Evolutionary conservation across 2,113 vertebrate species (phyloP).

Genomic region (Nestor notabilis): DNA sequence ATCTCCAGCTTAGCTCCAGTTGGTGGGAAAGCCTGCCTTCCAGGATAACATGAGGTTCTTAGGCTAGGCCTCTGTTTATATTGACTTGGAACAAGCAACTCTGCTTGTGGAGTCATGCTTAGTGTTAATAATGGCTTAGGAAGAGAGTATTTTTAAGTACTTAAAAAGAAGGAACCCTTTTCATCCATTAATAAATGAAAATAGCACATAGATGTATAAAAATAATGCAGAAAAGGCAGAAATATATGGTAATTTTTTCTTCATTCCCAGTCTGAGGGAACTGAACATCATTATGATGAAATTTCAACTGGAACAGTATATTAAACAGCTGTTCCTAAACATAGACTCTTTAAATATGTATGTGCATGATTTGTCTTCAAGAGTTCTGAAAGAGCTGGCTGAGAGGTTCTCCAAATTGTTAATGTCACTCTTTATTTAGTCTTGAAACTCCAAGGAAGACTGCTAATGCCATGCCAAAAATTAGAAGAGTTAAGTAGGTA

Average conservation of each 20-base stretch:
- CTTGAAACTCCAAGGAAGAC: neutral
- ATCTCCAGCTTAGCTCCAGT: neutral
- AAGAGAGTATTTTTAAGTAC: neutral
- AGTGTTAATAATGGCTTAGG: neutral
- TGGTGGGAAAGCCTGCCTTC: neutral
- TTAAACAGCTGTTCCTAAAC: constrained; percentile 44
- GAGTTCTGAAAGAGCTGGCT: neutral
- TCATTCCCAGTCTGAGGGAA: neutral
- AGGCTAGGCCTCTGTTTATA: neutral
- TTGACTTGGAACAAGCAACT: neutral
- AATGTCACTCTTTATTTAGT: neutral
- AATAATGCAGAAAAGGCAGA: constrained; percentile 4
- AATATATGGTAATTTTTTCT: neutral
- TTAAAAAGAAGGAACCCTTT: neutral
- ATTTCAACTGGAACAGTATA: constrained; percentile 17
- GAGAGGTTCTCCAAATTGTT: constrained; percentile 1
- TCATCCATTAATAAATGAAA: neutral
- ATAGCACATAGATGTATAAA: neutral
- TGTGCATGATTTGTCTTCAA: neutral
- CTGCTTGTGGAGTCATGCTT: neutral
- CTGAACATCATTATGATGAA: neutral
- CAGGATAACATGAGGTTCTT: neutral
- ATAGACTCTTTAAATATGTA: neutral
- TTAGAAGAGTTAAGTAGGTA: neutral
- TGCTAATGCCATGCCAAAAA: neutral